Evolutionary conservation across 2,888 invertebrate species (phyloP).

Genomic region (Cephus runcator): DNA sequence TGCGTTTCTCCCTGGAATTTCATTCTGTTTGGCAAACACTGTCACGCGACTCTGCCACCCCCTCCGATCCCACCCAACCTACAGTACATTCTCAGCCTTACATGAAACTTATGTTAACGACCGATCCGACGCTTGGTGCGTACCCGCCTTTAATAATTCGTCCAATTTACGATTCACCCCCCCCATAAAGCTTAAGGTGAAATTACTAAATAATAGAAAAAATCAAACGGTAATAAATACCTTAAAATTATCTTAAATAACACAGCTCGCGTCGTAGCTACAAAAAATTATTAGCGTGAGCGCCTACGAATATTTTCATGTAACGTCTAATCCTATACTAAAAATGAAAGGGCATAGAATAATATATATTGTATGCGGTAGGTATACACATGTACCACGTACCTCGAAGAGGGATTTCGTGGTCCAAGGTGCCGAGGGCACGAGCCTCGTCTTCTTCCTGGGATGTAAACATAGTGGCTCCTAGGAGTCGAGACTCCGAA

Average conservation of each 20-base stretch:
- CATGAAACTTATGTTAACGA: background rate
- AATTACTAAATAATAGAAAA: background rate
- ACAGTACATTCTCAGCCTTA: background rate
- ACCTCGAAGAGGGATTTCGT: background rate
- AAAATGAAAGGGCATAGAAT: background rate
- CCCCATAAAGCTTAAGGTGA: background rate
- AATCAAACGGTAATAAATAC: background rate
- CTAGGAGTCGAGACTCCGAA: slow-evolving; percentile 1
- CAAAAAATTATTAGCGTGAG: background rate
- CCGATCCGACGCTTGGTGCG: background rate
- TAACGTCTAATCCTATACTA: background rate
- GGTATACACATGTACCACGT: background rate
- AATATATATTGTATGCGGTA: background rate
- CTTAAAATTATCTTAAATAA: background rate
- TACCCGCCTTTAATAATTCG: background rate
- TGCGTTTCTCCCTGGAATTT: background rate
- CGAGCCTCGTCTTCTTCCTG: background rate
- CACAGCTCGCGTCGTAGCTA: background rate
- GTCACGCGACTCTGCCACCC: background rate
- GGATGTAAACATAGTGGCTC: background rate
- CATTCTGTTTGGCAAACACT: background rate
- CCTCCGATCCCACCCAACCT: background rate
- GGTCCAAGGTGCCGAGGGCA: background rate
- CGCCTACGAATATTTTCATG: background rate
- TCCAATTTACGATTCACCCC: background rate